phyloP scores from a whole-genome alignment of 2,113 vertebrate species.

The Gnathonemus echidnorhynchus region DNA sequence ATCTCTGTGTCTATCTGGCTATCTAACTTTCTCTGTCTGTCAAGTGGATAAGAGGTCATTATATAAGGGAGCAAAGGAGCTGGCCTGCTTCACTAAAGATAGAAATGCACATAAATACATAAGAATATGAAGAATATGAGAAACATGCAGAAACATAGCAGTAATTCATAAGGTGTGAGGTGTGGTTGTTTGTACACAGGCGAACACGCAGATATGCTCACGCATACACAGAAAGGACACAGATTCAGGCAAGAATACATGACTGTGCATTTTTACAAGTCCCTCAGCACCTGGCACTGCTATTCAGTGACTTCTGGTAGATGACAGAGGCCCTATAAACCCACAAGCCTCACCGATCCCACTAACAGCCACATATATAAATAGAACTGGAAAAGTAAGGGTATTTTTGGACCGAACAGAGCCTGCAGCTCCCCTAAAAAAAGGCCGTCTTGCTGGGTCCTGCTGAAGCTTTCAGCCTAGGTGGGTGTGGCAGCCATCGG shows the following conservation, averaged over 20 bases:
- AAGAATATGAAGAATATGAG: not conserved
- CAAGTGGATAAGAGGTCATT: not conserved
- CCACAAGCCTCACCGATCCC: slow-evolving; percentile 15
- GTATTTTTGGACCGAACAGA: slow-evolving; percentile 8
- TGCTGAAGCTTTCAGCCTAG: not conserved
- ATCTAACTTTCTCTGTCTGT: not conserved
- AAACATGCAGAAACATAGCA: not conserved
- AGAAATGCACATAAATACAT: not conserved
- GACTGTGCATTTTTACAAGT: not conserved
- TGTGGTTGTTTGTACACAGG: not conserved
- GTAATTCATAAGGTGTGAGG: not conserved
- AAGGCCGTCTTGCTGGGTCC: not conserved
- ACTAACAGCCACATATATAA: slow-evolving; percentile 26
- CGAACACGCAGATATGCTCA: not conserved
- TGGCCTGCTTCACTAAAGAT: not conserved
- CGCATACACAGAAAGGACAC: not conserved
- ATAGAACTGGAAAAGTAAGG: slow-evolving; percentile 11
- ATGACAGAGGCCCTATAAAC: slow-evolving; percentile 34
- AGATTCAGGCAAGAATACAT: not conserved
- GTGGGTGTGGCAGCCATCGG: not conserved
- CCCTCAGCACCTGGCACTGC: slow-evolving; percentile 26
- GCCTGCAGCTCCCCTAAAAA: not conserved
- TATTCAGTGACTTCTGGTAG: slow-evolving; percentile 34
- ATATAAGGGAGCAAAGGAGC: not conserved
- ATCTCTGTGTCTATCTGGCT: not conserved